Conservation (phyloP, 2,797 vertebrate genomes). For the Cirrhinus molitorella region DNA sequence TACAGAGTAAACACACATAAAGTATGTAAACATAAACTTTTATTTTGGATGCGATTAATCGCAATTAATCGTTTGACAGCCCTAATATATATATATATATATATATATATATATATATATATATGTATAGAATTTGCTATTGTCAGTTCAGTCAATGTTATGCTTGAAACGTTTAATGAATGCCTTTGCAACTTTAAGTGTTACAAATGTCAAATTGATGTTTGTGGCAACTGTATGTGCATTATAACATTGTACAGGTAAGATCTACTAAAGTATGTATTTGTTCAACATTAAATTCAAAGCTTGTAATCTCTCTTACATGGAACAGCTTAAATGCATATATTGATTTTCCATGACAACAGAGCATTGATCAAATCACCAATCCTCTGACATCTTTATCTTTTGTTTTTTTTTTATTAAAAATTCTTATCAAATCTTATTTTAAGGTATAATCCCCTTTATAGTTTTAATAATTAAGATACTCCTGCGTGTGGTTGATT, state of each 20-base stretch:
- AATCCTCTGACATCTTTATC: neutral
- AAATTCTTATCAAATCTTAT: neutral
- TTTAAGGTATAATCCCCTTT: neutral
- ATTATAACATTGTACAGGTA: neutral
- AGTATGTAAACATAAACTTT: too few species aligned
- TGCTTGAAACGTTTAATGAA: too few species aligned
- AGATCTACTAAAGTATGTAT: neutral
- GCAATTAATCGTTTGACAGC: too few species aligned
- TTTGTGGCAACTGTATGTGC: too few species aligned
- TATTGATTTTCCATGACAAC: constrained; percentile 24
- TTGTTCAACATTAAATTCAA: neutral
- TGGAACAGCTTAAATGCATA: neutral
- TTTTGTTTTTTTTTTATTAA: neutral
- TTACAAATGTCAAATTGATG: too few species aligned
- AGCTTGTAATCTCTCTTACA: neutral
- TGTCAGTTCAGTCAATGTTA: too few species aligned
- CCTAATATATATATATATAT: too few species aligned
- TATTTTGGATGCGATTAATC: too few species aligned
- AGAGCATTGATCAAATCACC: neutral
- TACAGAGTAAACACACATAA: too few species aligned
- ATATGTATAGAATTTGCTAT: too few species aligned
- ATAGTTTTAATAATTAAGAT: neutral
- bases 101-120: too few species aligned
- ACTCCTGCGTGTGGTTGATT: neutral
- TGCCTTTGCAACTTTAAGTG: too few species aligned